Percentiles rank a stretch among this genome's conserved stretches.
These are phyloP conservation scores for Smutsia temminckii DNA, from an alignment of 2,797 vertebrate genomes.

Conservation along the genomic window DNA sequence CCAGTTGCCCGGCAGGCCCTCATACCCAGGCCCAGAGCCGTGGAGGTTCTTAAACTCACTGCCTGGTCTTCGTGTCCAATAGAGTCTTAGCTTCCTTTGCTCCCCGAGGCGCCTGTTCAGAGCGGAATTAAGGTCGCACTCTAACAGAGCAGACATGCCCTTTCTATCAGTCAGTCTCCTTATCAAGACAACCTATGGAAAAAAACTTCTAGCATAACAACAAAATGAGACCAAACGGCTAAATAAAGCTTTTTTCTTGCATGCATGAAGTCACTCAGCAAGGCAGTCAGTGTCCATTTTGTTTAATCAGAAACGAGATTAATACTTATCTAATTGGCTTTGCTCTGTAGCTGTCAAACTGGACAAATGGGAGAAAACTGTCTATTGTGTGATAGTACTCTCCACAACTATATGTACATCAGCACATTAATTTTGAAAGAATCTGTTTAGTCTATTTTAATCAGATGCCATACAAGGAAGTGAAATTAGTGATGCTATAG, in stretches of 20 bases:
- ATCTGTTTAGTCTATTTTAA: slow-evolving; percentile 35
- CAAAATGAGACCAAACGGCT: background rate
- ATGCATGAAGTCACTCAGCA: background rate
- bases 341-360: background rate
- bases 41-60: background rate
- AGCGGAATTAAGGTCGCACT: background rate
- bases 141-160: background rate
- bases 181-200: background rate
- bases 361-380: background rate
- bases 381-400: background rate
- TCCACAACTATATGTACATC: slow-evolving; percentile 6
- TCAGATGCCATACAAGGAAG: background rate
- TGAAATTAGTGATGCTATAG: background rate
- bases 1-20: background rate
- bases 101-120: background rate
- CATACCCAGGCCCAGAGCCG: background rate
- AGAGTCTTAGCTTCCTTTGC: background rate
- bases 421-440: background rate
- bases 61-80: background rate
- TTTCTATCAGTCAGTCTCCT: background rate
- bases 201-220: slow-evolving; percentile 12
- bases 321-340: slow-evolving; percentile 7
- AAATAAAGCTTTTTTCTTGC: background rate
- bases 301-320: background rate
- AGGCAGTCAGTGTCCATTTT: background rate